These are phyloP conservation scores for Epinephelus coioides DNA, from an alignment of 2,797 vertebrate species.

Conservation along the genomic window DNA sequence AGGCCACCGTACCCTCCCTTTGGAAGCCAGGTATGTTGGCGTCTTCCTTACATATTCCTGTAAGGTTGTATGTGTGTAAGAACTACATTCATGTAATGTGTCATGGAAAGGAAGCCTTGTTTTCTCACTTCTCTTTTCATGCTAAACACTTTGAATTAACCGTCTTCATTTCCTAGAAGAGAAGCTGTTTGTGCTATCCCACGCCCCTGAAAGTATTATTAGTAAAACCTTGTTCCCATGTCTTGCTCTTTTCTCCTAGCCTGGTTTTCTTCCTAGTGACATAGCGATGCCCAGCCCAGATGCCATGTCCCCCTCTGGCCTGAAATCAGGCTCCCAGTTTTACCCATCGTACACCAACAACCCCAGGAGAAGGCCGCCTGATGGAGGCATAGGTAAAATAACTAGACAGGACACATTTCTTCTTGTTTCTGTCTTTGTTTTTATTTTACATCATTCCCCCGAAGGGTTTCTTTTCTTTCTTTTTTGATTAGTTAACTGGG, in stretches of 20 bases:
- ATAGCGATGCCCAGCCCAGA: conserved; percentile 93
- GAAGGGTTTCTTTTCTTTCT: not conserved
- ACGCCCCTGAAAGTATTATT: conserved; percentile 22
- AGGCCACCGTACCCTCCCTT: conserved; percentile 91
- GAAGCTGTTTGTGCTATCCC: conserved; percentile 28
- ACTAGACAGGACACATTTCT: not conserved
- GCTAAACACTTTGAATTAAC: conserved; percentile 61
- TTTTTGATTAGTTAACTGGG: too few relatives aligned
- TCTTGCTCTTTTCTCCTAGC: conserved; percentile 78
- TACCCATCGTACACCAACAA: conserved; percentile 93
- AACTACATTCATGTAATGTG: conserved; percentile 8
- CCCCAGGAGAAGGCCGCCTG: conserved; percentile 93
- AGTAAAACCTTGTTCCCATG: conserved; percentile 30
- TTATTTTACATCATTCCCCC: not conserved
- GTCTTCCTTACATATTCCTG: conserved; percentile 2
- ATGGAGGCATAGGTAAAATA: conserved; percentile 90
- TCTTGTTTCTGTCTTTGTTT: not conserved
- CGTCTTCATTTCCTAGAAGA: conserved; percentile 59
- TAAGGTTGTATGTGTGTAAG: not conserved
- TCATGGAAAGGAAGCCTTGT: conserved; percentile 38
- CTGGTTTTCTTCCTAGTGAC: conserved; percentile 93
- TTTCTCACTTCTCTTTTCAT: conserved; percentile 74
- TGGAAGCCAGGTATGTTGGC: conserved; percentile 87
- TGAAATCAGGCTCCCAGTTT: conserved; percentile 94
- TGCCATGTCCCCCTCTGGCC: conserved; percentile 93